Conservation (phyloP, 2,888 invertebrate genomes). For the Meteorus colon region DNA sequence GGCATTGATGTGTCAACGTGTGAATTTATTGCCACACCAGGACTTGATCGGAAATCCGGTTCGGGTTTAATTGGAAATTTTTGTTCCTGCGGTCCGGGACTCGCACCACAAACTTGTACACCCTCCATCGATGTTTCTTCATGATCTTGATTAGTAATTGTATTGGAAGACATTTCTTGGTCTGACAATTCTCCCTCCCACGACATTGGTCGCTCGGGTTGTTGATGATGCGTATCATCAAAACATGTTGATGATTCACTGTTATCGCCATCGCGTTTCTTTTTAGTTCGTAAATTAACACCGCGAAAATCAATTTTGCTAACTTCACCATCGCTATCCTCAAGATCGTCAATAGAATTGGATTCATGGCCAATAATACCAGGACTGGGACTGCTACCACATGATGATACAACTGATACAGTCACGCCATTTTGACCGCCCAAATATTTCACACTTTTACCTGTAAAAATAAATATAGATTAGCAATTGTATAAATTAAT, state of each 20-base stretch:
- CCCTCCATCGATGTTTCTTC: constrained; percentile 75
- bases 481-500: background rate
- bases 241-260: constrained; percentile 59
- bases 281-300: constrained; percentile 81
- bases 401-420: constrained; percentile 76
- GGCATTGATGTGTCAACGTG: constrained; percentile 64
- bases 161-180: constrained; percentile 78
- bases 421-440: constrained; percentile 74
- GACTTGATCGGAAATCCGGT: constrained; percentile 70
- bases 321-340: constrained; percentile 86
- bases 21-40: constrained; percentile 61
- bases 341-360: constrained; percentile 69
- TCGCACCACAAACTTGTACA: constrained; percentile 71
- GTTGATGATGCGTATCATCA: constrained; percentile 68
- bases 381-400: constrained; percentile 62
- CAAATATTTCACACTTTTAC: constrained; percentile 70
- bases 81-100: constrained; percentile 69
- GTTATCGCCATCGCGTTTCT: constrained; percentile 75
- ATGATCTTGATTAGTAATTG: constrained; percentile 72
- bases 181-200: constrained; percentile 96
- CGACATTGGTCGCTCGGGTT: constrained; percentile 88
- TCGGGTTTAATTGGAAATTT: constrained; percentile 71
- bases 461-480: constrained; percentile 52
- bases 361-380: constrained; percentile 55
- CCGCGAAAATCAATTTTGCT: constrained; percentile 85